Percentiles rank a stretch among this genome's conserved stretches.
Conservation (phyloP, 2,888 invertebrate species). For the Anoplius nigerrimus region DNA sequence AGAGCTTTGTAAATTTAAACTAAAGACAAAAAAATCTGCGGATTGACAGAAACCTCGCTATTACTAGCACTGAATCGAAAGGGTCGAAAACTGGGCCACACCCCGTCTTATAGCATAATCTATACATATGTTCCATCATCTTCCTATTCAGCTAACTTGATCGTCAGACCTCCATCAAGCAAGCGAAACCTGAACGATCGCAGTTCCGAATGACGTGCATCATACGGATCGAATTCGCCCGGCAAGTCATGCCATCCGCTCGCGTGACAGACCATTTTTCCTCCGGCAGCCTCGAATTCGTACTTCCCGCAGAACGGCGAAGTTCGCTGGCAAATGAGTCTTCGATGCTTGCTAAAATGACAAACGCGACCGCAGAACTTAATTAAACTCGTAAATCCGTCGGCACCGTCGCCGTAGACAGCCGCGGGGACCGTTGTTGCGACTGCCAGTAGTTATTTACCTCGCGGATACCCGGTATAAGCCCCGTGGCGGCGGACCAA, state of each 20-base stretch:
- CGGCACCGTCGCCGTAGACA: constrained; percentile 53
- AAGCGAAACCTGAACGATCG: constrained; percentile 9
- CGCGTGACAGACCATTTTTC: neutral
- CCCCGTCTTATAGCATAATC: no score
- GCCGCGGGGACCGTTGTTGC: constrained; percentile 53
- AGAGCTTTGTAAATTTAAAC: no score
- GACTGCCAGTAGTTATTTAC: constrained; percentile 49
- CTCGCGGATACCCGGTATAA: constrained; percentile 21
- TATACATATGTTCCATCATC: no score
- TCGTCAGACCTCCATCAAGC: no score
- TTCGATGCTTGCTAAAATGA: constrained; percentile 68
- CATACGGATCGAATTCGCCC: constrained; percentile 9
- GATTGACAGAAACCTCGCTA: no score
- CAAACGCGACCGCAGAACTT: constrained; percentile 72
- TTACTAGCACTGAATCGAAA: no score
- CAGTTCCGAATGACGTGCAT: no score
- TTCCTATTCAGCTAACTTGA: no score
- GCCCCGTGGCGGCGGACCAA: constrained; percentile 14
- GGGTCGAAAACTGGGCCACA: no score
- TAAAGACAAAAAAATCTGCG: no score
- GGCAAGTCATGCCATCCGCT: neutral
- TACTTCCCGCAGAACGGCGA: constrained; percentile 22
- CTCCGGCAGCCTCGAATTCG: constrained; percentile 12
- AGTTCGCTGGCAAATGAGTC: constrained; percentile 57
- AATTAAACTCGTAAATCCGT: constrained; percentile 73